A percentile compares a stretch with the other conserved stretches of the same genome.
These are phyloP conservation scores for Orthonychiurus folsomi DNA, from an alignment of 2,888 invertebrate genomes.

Conservation along the genomic window DNA sequence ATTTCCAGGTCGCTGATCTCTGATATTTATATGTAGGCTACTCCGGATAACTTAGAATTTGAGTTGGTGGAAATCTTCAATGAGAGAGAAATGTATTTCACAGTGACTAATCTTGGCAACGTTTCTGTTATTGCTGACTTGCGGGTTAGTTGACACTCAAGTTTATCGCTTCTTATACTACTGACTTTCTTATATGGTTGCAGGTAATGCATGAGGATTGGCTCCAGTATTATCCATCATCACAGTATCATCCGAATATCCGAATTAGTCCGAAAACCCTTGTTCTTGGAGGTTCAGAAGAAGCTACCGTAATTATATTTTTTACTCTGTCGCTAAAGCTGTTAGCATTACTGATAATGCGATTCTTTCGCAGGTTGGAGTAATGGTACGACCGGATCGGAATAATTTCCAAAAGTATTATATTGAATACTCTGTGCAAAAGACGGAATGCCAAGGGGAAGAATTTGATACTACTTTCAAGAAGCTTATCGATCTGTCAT, in stretches of 20 bases:
- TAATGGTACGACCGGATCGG: slow-evolving; percentile 26
- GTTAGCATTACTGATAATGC: background rate
- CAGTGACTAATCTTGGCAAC: slow-evolving; percentile 24
- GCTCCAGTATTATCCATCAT: slow-evolving; percentile 17
- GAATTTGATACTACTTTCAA: slow-evolving; percentile 18
- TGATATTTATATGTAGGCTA: slow-evolving; percentile 18
- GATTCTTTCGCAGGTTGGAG: slow-evolving; percentile 8
- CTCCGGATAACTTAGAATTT: slow-evolving; percentile 24
- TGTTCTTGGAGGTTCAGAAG: background rate
- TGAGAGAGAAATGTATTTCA: slow-evolving; percentile 21
- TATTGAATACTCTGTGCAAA: slow-evolving; percentile 23
- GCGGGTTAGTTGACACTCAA: slow-evolving; percentile 16
- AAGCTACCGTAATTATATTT: background rate
- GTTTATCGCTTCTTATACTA: background rate
- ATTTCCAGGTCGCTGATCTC: too few species aligned
- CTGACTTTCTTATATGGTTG: background rate
- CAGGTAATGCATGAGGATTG: slow-evolving; percentile 32
- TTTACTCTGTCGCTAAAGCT: background rate
- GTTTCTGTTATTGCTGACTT: slow-evolving; percentile 21
- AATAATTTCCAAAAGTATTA: slow-evolving; percentile 27
- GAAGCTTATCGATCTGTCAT: slow-evolving; percentile 22
- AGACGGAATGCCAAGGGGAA: slow-evolving; percentile 1
- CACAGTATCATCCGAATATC: background rate
- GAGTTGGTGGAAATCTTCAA: slow-evolving; percentile 31
- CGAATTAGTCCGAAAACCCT: background rate